Percentiles rank a stretch among this genome's conserved stretches.
Evolutionary conservation across 23 tunicate genomes (phyloP).

Genomic region (Trididemnum clinides): DNA sequence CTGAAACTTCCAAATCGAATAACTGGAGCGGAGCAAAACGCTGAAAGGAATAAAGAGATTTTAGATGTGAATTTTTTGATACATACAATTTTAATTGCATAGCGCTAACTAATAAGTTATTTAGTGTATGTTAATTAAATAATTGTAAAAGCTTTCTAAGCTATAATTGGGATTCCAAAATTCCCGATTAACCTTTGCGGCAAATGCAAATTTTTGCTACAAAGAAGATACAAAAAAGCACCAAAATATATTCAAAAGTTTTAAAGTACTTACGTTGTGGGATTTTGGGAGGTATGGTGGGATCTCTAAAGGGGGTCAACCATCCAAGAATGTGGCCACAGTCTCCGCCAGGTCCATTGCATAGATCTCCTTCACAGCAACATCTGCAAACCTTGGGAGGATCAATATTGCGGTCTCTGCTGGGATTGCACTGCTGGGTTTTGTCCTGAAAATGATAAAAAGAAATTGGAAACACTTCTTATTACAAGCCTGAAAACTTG

Average conservation of each 20-base stretch:
- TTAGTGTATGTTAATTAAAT: no score
- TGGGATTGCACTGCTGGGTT: conserved; percentile 60
- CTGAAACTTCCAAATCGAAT: conserved; percentile 10
- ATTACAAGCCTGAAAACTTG: no score
- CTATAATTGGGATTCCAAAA: no score
- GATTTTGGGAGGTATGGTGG: background rate
- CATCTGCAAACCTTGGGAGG: conserved; percentile 86
- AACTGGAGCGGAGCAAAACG: conserved; percentile 27
- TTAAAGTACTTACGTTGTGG: background rate
- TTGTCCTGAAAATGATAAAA: no score
- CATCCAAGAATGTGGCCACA: conserved; percentile 75
- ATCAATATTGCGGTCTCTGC: conserved; percentile 28
- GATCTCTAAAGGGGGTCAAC: conserved; percentile 46
- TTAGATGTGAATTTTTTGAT: no score
- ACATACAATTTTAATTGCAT: no score
- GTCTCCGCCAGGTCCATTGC: conserved; percentile 67
- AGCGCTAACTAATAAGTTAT: no score
- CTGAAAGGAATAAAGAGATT: background rate
- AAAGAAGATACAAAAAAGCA: no score
- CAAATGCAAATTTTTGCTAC: background rate
- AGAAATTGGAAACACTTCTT: no score
- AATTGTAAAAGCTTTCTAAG: no score
- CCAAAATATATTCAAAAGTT: no score
- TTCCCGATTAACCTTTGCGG: no score
- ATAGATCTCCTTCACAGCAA: conserved; percentile 78